Percentiles rank a stretch among this genome's conserved stretches.
phyloP scores from a whole-genome alignment of 1,140 invertebrate genomes.

The Hesperophylax magnus region DNA sequence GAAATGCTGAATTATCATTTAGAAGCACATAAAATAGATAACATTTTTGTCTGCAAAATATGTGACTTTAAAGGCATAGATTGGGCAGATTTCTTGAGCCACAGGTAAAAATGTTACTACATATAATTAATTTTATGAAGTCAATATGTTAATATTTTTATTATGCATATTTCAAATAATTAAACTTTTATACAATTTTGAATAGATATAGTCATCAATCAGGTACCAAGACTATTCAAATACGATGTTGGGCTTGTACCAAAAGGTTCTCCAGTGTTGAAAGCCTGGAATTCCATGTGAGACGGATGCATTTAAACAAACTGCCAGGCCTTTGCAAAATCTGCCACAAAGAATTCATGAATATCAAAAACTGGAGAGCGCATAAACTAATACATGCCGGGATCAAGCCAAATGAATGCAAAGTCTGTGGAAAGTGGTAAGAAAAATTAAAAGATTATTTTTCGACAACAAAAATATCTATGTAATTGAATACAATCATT shows the following conservation, averaged over 20 bases:
- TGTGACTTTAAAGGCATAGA: constrained; percentile 36
- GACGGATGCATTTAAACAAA: constrained; percentile 79
- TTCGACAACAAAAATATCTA: not conserved
- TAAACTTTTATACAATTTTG: too few species aligned
- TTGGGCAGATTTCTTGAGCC: constrained; percentile 42
- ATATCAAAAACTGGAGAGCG: constrained; percentile 53
- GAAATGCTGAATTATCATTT: constrained; percentile 39
- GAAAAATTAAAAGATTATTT: not conserved
- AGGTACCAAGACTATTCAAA: not conserved
- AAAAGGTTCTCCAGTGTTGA: constrained; percentile 55
- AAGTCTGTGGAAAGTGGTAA: constrained; percentile 42
- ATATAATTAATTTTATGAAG: not conserved
- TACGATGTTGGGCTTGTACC: constrained; percentile 62
- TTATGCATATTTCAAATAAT: not conserved
- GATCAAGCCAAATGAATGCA: constrained; percentile 67
- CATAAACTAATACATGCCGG: constrained; percentile 73
- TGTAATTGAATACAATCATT: not conserved
- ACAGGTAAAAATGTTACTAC: constrained; percentile 34
- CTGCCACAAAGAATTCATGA: constrained; percentile 73
- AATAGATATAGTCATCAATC: constrained; percentile 35
- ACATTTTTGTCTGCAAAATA: constrained; percentile 14
- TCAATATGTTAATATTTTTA: not conserved
- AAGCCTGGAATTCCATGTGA: constrained; percentile 68
- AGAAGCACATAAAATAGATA: constrained; percentile 25
- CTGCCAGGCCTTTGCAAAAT: constrained; percentile 74